Evolutionary conservation across 1,140 invertebrate genomes (phyloP).

Genomic region (Notospermus geniculatus): DNA sequence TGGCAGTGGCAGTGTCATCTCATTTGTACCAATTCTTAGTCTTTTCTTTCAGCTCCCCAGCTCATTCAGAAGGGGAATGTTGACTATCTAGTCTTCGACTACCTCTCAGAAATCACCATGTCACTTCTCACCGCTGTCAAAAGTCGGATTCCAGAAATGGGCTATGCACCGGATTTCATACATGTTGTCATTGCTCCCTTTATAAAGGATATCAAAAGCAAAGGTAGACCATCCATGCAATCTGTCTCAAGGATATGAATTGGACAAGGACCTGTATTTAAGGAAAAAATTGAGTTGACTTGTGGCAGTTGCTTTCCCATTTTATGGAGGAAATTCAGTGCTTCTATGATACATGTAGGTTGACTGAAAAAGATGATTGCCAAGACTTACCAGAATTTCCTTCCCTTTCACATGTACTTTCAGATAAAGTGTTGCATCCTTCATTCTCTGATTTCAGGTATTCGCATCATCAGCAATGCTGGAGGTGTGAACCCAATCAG

Average conservation of each 20-base stretch:
- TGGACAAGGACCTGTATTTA: no score
- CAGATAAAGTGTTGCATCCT: no score
- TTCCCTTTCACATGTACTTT: no score
- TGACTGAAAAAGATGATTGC: neutral
- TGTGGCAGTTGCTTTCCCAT: no score
- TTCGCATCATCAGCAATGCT: conserved; percentile 60
- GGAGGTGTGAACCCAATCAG: conserved; percentile 61
- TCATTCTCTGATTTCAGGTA: no score
- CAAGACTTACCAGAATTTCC: neutral
- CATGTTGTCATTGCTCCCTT: conserved; percentile 55
- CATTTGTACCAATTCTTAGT: neutral
- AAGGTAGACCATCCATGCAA: conserved; percentile 44
- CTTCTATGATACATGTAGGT: no score
- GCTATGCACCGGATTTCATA: conserved; percentile 62
- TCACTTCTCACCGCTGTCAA: conserved; percentile 58
- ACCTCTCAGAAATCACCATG: conserved; percentile 64
- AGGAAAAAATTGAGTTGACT: no score
- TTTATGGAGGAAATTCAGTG: no score
- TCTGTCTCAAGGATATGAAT: no score
- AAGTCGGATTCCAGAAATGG: conserved; percentile 46
- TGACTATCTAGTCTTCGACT: conserved; percentile 61
- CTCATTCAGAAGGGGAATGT: conserved; percentile 57
- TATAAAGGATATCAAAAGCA: conserved; percentile 57
- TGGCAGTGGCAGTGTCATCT: no score
- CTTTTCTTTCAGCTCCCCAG: conserved; percentile 54